A percentile compares a stretch with the other conserved stretches of the same genome.
Evolutionary conservation across 2,797 vertebrate genomes (phyloP).

Genomic region (Pseudochirops corinnae): DNA sequence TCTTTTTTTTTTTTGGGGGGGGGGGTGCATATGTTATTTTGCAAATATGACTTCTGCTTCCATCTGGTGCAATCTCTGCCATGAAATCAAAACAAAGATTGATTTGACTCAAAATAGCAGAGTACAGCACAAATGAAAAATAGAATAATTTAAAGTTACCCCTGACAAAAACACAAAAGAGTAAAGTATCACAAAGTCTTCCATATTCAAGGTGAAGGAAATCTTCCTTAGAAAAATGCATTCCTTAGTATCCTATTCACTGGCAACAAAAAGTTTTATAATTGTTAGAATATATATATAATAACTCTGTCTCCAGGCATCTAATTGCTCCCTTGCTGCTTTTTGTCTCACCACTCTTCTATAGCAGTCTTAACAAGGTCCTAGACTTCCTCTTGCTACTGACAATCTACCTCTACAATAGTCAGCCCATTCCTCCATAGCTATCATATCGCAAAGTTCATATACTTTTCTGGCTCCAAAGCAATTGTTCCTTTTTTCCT

Average conservation of each 20-base stretch:
- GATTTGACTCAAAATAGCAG: neutral
- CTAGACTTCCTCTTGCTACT: neutral
- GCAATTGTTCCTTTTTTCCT: neutral
- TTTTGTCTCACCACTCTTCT: neutral
- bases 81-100: neutral
- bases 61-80: neutral
- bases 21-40: neutral
- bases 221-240: neutral
- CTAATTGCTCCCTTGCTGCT: neutral
- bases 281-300: neutral
- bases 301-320: neutral
- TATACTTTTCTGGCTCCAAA: neutral
- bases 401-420: neutral
- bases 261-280: neutral
- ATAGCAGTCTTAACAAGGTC: neutral
- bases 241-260: neutral
- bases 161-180: neutral
- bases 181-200: neutral
- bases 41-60: neutral
- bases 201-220: neutral
- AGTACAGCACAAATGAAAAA: neutral
- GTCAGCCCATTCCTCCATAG: neutral
- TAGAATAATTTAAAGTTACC: neutral
- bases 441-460: neutral
- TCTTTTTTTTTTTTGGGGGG: no score